Base-by-base conservation (phyloP, 2,888 invertebrate genomes). In the Rhagonycha fulva region DNA sequence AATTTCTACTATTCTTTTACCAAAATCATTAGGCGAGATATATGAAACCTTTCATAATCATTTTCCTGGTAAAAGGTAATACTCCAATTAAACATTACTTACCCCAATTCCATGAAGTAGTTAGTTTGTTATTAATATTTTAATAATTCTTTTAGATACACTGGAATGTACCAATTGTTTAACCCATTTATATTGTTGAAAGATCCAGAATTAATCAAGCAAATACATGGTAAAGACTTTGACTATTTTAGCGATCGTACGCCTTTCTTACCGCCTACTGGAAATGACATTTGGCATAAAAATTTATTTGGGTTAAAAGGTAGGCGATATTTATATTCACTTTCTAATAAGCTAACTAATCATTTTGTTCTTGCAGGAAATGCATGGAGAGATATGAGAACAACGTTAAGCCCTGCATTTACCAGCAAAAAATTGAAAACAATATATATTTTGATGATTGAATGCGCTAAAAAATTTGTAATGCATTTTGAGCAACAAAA, bases 391-490 rank as follows among this genome's bases (percentile, higher is more conserved):
- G n/a, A n/a, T n/a, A n/a, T n/a, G n/a, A n/a, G n/a, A n/a, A n/a
- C n/a, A 14, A 72, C 71, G 0, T 60, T 79, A 26, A 78, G 76
- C 4, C 76, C 79, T 14, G 67, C 79, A 19, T 79, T 79, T 68
- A 79, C 79, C 3, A 72, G 72, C 60, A 78, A 72, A 14, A 79
- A 79, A 75, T 62, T 79, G 67, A 72, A 83, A 62, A 72, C 76
- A 19, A 85, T 86, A 80, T 86, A 84, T 60, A 74, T 70, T 10
- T 70, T 85, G 24, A 84, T 86, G 71, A 76, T 79, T 0, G 82
- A 82, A 23, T 81, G 82, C 24, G 81, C 80, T 3, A 69, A 80
- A 24, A 76, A 82, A 47, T 82, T 84, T 47, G 71, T 77, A 0
- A 70, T 81, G 5, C 78, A 84, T 75, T 84, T 86, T 67, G 67